phyloP scores from a whole-genome alignment of 2,888 invertebrate species.

The Lasius fuliginosus region DNA sequence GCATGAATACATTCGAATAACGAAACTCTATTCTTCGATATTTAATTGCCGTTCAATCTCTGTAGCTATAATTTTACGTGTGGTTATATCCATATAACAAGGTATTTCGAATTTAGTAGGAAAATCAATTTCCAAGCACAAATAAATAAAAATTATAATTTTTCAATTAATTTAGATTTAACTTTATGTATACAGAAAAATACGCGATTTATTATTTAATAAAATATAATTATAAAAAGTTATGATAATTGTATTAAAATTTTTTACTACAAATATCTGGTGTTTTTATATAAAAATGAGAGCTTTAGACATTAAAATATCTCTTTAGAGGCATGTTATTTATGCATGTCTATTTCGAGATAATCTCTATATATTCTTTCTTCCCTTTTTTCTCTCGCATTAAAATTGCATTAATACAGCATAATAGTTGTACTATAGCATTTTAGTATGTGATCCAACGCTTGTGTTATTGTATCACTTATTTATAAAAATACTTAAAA shows the following conservation, averaged over 20 bases:
- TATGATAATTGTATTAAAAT: not conserved
- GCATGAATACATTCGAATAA: not conserved
- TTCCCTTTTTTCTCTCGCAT: not conserved
- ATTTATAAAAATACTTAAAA: not conserved
- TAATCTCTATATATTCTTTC: not conserved
- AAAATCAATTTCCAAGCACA: not conserved
- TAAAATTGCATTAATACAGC: conserved; percentile 17
- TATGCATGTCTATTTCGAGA: too few relatives aligned
- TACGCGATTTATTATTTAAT: not conserved
- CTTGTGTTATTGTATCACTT: not conserved
- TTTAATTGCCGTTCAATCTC: not conserved
- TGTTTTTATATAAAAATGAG: too few relatives aligned
- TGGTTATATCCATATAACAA: not conserved
- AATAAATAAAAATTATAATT: conserved; percentile 1
- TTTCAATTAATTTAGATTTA: not conserved
- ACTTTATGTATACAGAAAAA: not conserved
- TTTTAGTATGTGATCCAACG: conserved; percentile 12
- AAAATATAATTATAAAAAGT: not conserved
- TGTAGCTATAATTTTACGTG: not conserved
- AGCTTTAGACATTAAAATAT: not conserved
- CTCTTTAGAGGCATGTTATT: not conserved
- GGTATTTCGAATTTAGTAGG: not conserved
- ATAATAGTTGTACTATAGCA: not conserved
- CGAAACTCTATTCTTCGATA: not conserved
- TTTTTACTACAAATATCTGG: not conserved